Evolutionary conservation across 2,797 vertebrate species (phyloP).

Genomic region (Enteromius paludinosus): DNA sequence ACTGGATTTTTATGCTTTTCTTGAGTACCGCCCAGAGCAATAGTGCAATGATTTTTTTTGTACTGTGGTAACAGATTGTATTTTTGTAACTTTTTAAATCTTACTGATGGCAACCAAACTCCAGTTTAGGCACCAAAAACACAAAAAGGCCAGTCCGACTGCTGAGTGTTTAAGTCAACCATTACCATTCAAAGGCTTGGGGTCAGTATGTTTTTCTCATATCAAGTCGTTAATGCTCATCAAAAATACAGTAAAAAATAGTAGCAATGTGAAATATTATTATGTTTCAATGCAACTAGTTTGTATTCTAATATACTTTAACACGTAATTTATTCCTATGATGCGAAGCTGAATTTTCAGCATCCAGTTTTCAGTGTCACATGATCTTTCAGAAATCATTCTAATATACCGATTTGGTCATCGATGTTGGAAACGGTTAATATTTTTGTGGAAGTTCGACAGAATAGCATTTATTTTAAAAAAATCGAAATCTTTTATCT

Average conservation of each 20-base stretch:
- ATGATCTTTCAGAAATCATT: not conserved
- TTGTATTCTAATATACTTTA: not conserved
- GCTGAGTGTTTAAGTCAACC: not conserved
- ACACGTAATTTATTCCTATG: not conserved
- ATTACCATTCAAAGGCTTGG: not conserved
- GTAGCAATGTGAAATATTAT: not conserved
- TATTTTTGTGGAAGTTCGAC: constrained; percentile 23
- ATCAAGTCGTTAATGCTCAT: not conserved
- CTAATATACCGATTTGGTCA: not conserved
- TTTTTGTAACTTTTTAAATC: constrained; percentile 79
- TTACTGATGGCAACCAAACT: constrained; percentile 59
- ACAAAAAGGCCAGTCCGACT: not conserved
- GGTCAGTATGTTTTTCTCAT: not conserved
- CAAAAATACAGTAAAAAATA: not conserved
- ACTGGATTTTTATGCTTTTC: constrained; percentile 77
- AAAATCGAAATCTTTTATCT: not conserved
- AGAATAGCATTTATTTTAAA: not conserved
- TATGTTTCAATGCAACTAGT: not conserved
- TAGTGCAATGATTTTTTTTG: constrained; percentile 86
- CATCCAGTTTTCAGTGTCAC: not conserved
- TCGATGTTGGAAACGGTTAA: not conserved
- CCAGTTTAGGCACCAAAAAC: constrained; percentile 40
- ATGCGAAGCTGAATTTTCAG: not conserved
- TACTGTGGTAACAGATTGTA: constrained; percentile 77
- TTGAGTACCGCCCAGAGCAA: constrained; percentile 76